Conservation (phyloP, 2,113 vertebrate species). For the Lonchura striata region DNA sequence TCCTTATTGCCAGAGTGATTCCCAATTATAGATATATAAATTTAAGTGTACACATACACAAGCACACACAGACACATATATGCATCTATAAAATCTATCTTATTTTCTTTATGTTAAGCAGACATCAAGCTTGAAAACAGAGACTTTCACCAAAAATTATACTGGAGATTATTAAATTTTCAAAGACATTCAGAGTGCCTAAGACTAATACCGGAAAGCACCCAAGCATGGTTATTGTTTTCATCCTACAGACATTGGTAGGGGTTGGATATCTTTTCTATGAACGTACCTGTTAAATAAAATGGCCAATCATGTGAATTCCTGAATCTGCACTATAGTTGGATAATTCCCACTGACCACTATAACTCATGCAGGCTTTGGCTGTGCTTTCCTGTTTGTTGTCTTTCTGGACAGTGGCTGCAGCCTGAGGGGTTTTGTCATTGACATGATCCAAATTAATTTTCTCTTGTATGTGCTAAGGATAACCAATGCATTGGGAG, state of each 20-base stretch:
- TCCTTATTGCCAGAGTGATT: background rate
- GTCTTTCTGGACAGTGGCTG: background rate
- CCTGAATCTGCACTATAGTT: background rate
- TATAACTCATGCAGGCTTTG: background rate
- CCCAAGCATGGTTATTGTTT: background rate
- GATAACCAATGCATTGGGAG: background rate
- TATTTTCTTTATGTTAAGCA: background rate
- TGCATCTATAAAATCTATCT: background rate
- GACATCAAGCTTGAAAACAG: background rate
- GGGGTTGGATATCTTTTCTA: background rate
- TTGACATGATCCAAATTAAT: background rate
- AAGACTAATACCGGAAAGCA: background rate
- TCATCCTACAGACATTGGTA: background rate
- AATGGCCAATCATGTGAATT: background rate
- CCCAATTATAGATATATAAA: background rate
- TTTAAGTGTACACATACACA: too few species aligned
- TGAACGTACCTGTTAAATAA: rapidly evolving
- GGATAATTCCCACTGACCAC: background rate
- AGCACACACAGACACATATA: rapidly evolving
- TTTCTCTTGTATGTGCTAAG: background rate
- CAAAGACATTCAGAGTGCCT: background rate
- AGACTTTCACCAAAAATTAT: background rate
- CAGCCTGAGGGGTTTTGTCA: background rate
- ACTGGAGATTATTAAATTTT: background rate
- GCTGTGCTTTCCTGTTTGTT: background rate